Base-by-base conservation (phyloP, 2,797 vertebrate genomes). In the Leptodactylus fallax region DNA sequence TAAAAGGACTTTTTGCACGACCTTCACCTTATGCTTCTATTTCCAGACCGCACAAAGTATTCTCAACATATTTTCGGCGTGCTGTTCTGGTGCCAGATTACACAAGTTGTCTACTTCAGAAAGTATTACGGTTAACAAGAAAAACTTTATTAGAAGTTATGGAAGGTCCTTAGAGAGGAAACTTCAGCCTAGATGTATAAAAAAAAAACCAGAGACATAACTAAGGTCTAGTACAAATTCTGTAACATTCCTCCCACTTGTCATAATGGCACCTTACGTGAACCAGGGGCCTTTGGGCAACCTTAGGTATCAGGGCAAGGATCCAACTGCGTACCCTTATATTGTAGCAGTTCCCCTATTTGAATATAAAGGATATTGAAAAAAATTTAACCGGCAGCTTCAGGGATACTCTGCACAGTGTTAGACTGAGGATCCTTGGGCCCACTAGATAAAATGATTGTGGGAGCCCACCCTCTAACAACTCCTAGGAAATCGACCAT, bases 1-100 rank as follows among this genome's bases (percentile, higher is more conserved):
- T 81, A 65, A 58, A 76, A 77, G 86, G 80, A 87, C 79, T 82
- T 81, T 77, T 47, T 23, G 12, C 56, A 13, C 47, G 67, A 88
- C 87, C 87, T 85, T 88, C 12, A 85, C 63, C 81, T 60, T 16
- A 9, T 79, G 69, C 25, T 25, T 63, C 49, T 61, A 72, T 78
- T 51, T 85, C 72, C n/a, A 53, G 49, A 56, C 17, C n/a, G 81
- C 13, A 53, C 82, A 60, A 13, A 63, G 61, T 78, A 65, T 16
- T 65, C 79, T 77, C 45, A 82, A 45, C 53, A 45, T 61, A 67
- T 69, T 23, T 61, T 56, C 47, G n/a, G 23, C 36, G 55, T 71
- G n/a, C 65, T 25, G 12, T 53, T 82, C 61, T 49, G 47, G 9
- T 51, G 13, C 51, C 49, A 53, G 51, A 56, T 83, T 49, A 12